phyloP scores from a whole-genome alignment of 2,797 vertebrate genomes.

The Periparus ater region DNA sequence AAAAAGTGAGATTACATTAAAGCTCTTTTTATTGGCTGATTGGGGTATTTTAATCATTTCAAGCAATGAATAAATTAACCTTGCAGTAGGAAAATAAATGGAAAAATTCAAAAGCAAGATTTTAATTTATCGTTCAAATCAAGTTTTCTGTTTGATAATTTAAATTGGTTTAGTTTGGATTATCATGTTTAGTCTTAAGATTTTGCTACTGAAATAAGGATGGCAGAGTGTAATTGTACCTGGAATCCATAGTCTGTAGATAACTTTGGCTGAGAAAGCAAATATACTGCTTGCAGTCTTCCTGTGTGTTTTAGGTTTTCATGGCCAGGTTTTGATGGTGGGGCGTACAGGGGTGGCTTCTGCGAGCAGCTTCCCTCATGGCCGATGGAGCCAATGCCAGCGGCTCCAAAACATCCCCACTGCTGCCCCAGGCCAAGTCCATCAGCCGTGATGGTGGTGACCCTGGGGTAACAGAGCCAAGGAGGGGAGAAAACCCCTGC shows the following conservation, averaged over 20 bases:
- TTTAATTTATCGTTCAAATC: not conserved
- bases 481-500: not conserved
- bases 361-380: not conserved
- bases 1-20: not conserved
- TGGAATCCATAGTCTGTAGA: not conserved
- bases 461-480: not conserved
- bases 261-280: not conserved
- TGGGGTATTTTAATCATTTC: not conserved
- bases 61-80: not conserved
- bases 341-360: not conserved
- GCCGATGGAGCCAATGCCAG: accelerated
- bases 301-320: not conserved
- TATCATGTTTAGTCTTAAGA: not conserved
- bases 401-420: not conserved
- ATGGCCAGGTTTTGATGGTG: not conserved
- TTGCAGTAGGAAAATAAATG: not conserved
- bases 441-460: not conserved
- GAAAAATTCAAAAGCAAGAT: not conserved
- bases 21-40: not conserved
- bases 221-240: not conserved
- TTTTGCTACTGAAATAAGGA: not conserved
- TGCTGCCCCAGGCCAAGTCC: not conserved
- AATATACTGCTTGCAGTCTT: not conserved
- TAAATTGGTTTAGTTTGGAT: not conserved
- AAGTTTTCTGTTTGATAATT: not conserved